These are phyloP conservation scores for Cavia aperea DNA, from an alignment of 2,113 vertebrate species.

Conservation along the genomic window DNA sequence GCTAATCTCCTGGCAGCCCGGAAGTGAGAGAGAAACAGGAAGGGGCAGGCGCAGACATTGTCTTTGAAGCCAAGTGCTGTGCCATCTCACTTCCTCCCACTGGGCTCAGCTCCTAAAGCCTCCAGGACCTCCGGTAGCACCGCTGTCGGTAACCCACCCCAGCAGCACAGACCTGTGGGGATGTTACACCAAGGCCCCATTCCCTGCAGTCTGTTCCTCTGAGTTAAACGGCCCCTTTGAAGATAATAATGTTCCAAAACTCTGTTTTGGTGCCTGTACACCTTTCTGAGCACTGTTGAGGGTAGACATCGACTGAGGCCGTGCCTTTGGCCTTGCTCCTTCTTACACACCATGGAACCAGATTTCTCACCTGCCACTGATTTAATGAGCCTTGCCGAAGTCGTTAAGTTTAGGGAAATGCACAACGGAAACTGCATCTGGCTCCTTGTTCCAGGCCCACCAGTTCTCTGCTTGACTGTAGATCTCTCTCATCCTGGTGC, in stretches of 20 bases:
- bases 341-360: not conserved
- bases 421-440: not conserved
- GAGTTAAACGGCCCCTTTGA: not conserved
- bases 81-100: not conserved
- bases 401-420: not conserved
- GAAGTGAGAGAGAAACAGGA: not conserved
- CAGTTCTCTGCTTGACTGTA: not conserved
- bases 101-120: not conserved
- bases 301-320: not conserved
- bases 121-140: not conserved
- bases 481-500: not conserved
- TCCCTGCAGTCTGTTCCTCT: not conserved
- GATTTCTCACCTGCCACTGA: not conserved
- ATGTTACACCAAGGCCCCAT: not conserved
- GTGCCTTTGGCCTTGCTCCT: not conserved
- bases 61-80: too few relatives aligned
- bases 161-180: not conserved
- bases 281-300: not conserved
- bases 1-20: not conserved
- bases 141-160: not conserved
- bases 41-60: too few relatives aligned
- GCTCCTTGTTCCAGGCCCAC: not conserved
- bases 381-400: not conserved
- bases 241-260: not conserved
- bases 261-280: not conserved